Percentiles rank a stretch among this genome's conserved stretches.
Evolutionary conservation across 2,113 vertebrate species (phyloP).

Genomic region (Emberiza fucata): DNA sequence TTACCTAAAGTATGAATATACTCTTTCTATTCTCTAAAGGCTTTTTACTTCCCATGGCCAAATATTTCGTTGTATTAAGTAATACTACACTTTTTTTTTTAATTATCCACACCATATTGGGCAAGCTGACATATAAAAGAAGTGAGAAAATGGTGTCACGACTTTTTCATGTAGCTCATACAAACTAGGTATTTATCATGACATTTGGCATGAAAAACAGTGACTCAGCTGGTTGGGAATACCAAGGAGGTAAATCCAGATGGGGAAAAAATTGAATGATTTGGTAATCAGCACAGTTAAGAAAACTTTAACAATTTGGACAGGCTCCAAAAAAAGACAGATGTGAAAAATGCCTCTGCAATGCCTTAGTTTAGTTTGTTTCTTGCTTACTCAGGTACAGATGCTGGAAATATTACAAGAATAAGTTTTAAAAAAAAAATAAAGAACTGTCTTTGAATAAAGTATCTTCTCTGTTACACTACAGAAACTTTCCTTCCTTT

Average conservation of each 20-base stretch:
- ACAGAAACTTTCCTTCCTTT: background rate
- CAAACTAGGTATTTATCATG: slow-evolving; percentile 20
- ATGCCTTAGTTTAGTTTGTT: background rate
- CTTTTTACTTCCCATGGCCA: background rate
- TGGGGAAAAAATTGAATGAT: background rate
- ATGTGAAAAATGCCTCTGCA: background rate
- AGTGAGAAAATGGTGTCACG: background rate
- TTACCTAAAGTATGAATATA: fast-evolving
- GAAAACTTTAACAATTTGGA: slow-evolving; percentile 4
- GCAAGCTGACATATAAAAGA: slow-evolving; percentile 45
- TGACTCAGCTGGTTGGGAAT: background rate
- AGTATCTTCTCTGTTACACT: background rate
- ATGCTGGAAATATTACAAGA: background rate
- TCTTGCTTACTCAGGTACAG: background rate
- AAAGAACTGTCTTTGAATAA: background rate
- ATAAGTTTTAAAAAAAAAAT: background rate
- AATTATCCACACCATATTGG: background rate
- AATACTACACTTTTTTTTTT: background rate
- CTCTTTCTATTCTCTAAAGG: background rate
- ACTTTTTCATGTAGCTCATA: slow-evolving; percentile 34
- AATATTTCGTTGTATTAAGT: background rate
- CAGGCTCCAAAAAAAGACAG: slow-evolving; percentile 34
- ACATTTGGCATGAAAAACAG: slow-evolving; percentile 29
- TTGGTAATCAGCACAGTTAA: slow-evolving; percentile 34
- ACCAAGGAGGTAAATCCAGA: background rate